Evolutionary conservation across 2,888 invertebrate species (phyloP), one percentile per base, ranked within the genome.

Genomic region (Azorinus chamasolen): DNA sequence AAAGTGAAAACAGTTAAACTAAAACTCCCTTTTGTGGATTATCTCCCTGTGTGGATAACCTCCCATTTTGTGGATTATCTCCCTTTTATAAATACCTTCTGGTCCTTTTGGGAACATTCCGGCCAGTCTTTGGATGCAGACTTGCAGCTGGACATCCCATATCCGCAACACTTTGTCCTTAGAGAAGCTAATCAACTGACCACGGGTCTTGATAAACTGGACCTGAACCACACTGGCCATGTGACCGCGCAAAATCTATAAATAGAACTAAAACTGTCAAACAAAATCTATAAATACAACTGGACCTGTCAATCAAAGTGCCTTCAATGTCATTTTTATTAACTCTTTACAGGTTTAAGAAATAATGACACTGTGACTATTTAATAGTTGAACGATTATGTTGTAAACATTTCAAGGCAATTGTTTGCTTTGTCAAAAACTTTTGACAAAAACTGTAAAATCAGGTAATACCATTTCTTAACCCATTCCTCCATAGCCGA

Each of bases 111-210:
- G 92, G 81, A 93, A 93, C 88, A 93, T 92, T 22, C 92, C 93
- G 16, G 93, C 92, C 62, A 93, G 80, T 51, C 93, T 77, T 86
- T 93, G 93, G 45, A 93, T 90, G 75, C 93, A 93, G 20, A 93
- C 93, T 84, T 93, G 93, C 18, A 93, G 85, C 84, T 93, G 92
- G 2, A 93, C 92, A 66, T 93, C 93, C 93, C 93, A 93, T 65
- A 93, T 92, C 18, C 93, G 85, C 57, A 93, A 82, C 0, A 93
- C 92, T 75, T 93, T 93, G 82, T 93, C 93, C 76, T 93, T 93
- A 27, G 93, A 93, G 83, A 93, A 93, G 51, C 92, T 92, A 71
- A 93, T 90, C 20, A 93, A 86, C 84, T 93, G 93, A 58, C 88
- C 89, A 1, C 93, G 85, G 22, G 85, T 79, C 54, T 87, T 87